phyloP scores from a whole-genome alignment of 2,113 vertebrate genomes.

The Lutjanus erythropterus region DNA sequence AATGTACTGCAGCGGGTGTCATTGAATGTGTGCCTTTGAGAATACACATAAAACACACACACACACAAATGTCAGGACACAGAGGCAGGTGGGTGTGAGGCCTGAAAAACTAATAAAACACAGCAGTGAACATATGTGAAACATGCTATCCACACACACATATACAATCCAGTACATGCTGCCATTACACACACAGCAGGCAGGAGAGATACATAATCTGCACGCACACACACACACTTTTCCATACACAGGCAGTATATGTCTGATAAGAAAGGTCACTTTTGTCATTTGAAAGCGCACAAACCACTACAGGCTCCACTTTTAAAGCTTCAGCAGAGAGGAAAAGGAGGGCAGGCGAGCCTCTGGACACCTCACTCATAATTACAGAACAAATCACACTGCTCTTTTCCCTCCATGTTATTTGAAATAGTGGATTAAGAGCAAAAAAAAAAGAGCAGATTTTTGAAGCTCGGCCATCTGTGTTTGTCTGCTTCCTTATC shows the following conservation, averaged over 20 bases:
- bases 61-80: conserved; percentile 52
- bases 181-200: conserved; percentile 25
- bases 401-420: conserved; percentile 66
- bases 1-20: conserved; percentile 65
- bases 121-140: conserved; percentile 61
- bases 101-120: conserved; percentile 58
- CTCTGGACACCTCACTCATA: conserved; percentile 61
- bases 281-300: conserved; percentile 65
- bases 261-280: conserved; percentile 77
- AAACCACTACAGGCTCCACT: conserved; percentile 47
- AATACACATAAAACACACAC: conserved; percentile 67
- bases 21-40: conserved; percentile 59
- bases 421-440: conserved; percentile 78
- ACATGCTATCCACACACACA: conserved; percentile 33
- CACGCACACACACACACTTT: conserved; percentile 23
- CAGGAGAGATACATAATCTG: conserved; percentile 42
- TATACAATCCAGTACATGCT: conserved; percentile 17
- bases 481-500: conserved; percentile 71
- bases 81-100: conserved; percentile 40
- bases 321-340: conserved; percentile 55
- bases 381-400: conserved; percentile 72
- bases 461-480: conserved; percentile 67
- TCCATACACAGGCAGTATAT: conserved; percentile 54
- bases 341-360: conserved; percentile 58
- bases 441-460: conserved; percentile 16